Percentiles rank a stretch among this genome's conserved stretches.
Evolutionary conservation across 2,113 vertebrate species (phyloP).

Genomic region (Vidua chalybeata): DNA sequence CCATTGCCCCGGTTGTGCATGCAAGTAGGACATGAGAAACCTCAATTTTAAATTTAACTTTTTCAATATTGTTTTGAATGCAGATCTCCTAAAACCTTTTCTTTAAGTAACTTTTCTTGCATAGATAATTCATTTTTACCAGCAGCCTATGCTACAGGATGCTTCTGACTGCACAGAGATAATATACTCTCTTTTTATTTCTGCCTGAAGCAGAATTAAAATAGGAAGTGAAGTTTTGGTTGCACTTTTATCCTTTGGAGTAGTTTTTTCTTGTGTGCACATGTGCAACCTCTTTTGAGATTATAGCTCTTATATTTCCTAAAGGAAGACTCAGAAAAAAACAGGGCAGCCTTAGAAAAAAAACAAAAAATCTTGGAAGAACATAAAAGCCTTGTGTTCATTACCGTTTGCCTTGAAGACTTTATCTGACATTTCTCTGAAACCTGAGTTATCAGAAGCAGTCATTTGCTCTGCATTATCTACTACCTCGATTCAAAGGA

Average conservation of each 20-base stretch:
- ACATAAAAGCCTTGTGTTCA: conserved; percentile 20
- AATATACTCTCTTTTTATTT: not conserved
- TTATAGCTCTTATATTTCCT: not conserved
- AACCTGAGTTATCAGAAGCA: conserved; percentile 35
- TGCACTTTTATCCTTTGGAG: conserved; percentile 1
- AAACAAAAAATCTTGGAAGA: conserved; percentile 29
- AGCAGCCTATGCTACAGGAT: not conserved
- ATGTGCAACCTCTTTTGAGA: not conserved
- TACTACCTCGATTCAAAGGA: not conserved
- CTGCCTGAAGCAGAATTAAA: conserved; percentile 27
- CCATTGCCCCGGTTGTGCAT: not conserved
- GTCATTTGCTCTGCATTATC: conserved; percentile 16
- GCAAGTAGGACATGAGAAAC: not conserved
- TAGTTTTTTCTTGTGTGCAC: not conserved
- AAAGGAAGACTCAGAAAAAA: conserved; percentile 30
- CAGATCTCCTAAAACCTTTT: not conserved
- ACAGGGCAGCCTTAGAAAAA: not conserved
- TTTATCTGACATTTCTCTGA: conserved; percentile 30
- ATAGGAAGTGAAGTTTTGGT: conserved; percentile 8
- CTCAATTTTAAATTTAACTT: not conserved
- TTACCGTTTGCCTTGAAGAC: conserved; percentile 48
- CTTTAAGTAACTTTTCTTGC: conserved; percentile 7
- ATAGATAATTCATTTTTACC: conserved; percentile 4
- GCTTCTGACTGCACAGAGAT: not conserved
- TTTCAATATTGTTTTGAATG: not conserved